These are phyloP conservation scores for Erebia aethiops DNA, from an alignment of 2,888 invertebrate genomes.

Conservation along the genomic window DNA sequence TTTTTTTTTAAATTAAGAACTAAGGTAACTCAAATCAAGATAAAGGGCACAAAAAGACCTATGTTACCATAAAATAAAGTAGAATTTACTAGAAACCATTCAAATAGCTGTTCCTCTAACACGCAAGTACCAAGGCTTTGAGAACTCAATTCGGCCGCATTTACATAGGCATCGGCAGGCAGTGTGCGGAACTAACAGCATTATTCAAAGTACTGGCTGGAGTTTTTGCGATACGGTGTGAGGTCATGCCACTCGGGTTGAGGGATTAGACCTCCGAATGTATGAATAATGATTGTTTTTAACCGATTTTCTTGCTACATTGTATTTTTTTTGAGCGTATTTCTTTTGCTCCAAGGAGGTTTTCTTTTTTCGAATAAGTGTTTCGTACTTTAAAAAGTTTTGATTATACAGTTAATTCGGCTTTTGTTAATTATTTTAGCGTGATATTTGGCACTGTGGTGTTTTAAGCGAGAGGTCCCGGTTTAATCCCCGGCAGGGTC, in stretches of 20 bases:
- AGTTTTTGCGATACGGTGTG: constrained; percentile 60
- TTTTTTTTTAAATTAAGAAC: too few species aligned
- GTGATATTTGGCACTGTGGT: neutral
- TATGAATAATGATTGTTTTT: constrained; percentile 57
- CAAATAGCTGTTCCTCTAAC: constrained; percentile 7
- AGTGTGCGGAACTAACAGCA: constrained; percentile 71
- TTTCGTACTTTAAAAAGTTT: too few species aligned
- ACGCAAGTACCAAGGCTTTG: constrained; percentile 15
- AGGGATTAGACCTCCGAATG: constrained; percentile 46
- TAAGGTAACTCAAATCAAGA: too few species aligned
- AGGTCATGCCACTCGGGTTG: constrained; percentile 43
- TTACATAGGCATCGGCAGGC: constrained; percentile 71
- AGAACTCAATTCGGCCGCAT: constrained; percentile 68
- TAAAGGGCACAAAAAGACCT: too few species aligned
- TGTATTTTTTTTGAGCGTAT: constrained; percentile 5
- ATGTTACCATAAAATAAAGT: too few species aligned
- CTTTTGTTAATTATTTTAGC: too few species aligned
- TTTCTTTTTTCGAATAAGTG: neutral
- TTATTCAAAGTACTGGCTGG: constrained; percentile 73
- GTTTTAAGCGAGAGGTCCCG: neutral
- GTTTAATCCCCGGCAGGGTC: too few species aligned
- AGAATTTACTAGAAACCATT: neutral
- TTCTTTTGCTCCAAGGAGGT: neutral
- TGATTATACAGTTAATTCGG: neutral
- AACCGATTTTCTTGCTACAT: neutral